Evolutionary conservation across 1,140 invertebrate genomes (phyloP).

Genomic region (Adelges cooleyi): DNA sequence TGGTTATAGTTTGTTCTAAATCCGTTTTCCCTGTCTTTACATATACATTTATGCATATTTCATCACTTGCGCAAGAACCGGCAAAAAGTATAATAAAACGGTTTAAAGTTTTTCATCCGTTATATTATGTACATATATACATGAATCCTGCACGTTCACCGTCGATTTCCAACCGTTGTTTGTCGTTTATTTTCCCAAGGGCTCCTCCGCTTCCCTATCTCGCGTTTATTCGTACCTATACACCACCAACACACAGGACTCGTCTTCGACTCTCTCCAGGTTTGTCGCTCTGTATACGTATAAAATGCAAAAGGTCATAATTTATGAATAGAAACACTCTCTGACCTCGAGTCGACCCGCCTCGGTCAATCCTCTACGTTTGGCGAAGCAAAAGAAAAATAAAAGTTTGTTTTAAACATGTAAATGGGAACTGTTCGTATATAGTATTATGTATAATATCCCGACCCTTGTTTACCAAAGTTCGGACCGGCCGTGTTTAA

Average conservation of each 20-base stretch:
- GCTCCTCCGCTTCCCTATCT: not conserved
- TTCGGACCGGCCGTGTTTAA: not conserved
- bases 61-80: not conserved
- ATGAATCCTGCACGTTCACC: not conserved
- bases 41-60: not conserved
- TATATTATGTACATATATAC: not conserved
- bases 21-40: no score
- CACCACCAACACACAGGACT: no score
- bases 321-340: constrained; percentile 7
- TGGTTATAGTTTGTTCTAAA: no score
- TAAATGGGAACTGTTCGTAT: not conserved
- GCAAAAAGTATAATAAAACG: constrained; percentile 2
- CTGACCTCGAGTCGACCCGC: not conserved
- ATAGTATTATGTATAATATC: no score
- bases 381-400: no score
- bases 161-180: not conserved
- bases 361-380: not conserved
- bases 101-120: constrained; percentile 24
- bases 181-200: constrained; percentile 16
- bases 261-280: no score
- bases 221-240: no score
- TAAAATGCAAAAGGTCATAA: no score
- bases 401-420: not conserved
- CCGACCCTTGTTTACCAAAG: constrained; percentile 4
- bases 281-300: no score